Base-by-base conservation (phyloP, 1,140 invertebrate species). In the Nylanderia fulva region DNA sequence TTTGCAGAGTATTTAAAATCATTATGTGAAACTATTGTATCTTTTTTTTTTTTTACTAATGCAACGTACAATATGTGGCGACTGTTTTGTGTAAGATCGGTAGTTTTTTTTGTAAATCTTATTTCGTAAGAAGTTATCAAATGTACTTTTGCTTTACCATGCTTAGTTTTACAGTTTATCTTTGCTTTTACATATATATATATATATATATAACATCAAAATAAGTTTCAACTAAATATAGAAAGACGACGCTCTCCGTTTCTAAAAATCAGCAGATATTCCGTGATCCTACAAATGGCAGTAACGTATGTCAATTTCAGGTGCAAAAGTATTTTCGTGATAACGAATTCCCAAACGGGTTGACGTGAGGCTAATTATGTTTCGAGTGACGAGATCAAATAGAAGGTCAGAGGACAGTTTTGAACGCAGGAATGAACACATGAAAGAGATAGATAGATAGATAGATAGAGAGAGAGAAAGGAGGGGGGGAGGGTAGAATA, bases 311-410 rank as follows among this genome's bases (percentile, higher is more conserved):
- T 82, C 77, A 79, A 88, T 88, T 88, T 84, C 58, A 18, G 24
- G 15, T n/a, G 13, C 36, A 63, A 72, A 69, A 87, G 56, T 72
- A 48, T 79, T 72, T 68, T n/a, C 29, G 9, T 39, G 39, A 75
- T 64, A 79, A 61, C 84, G 75, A 90, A 91, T 92, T 85, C 80
- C 56, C 84, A 61, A 71, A 76, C 88, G 92, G 80, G 89, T 90
- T 91, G 90, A 92, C 89, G 83, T 89, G 86, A 69, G 91, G 90
- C 89, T 89, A 89, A 91, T 90, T 90, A 90, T 85, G 86, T 86
- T 89, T 83, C 88, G 88, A 83, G 87, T 92, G 91, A 93, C 91
- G 90, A 93, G 90, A 93, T 93, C 90, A 93, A 93, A 93, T 86
- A 83, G 89, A 33, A 61, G 79, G 79, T 75, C n/a, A 84, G 63